Percentiles rank a stretch among this genome's conserved stretches.
phyloP scores from a whole-genome alignment of 2,797 vertebrate genomes.

The Sebastes itinus region DNA sequence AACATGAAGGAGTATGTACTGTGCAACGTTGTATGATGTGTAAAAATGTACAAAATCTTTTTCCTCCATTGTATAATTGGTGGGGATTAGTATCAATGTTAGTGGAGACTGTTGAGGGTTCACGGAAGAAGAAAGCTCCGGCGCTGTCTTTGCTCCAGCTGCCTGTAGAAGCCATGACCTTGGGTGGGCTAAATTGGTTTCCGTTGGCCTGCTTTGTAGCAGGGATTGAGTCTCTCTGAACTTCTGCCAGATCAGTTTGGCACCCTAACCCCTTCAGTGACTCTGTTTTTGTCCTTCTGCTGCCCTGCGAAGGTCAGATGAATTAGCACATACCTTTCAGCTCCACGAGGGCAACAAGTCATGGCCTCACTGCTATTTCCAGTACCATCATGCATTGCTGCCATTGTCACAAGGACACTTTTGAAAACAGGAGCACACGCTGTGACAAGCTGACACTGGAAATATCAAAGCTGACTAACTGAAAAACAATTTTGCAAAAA shows the following conservation, averaged over 20 bases:
- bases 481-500: too few relatives aligned
- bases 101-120: constrained; percentile 4
- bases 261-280: constrained; percentile 48
- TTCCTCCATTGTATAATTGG: neutral
- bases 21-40: neutral
- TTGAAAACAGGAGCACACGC: neutral
- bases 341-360: constrained; percentile 48
- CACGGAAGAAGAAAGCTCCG: neutral
- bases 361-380: constrained; percentile 64
- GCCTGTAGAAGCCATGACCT: constrained; percentile 55
- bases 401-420: constrained; percentile 51
- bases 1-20: neutral
- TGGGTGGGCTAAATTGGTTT: constrained; percentile 69
- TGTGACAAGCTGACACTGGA: neutral
- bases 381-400: constrained; percentile 32
- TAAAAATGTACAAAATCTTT: neutral
- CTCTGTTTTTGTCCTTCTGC: constrained; percentile 66
- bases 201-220: constrained; percentile 57
- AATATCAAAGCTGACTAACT: neutral
- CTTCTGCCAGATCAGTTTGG: constrained; percentile 73
- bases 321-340: constrained; percentile 79
- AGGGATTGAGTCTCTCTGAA: constrained; percentile 63
- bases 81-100: neutral
- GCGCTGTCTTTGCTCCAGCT: constrained; percentile 27
- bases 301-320: constrained; percentile 70